phyloP scores from a whole-genome alignment of 2,113 vertebrate genomes.

The Cryptomyrus ogoouensis region DNA sequence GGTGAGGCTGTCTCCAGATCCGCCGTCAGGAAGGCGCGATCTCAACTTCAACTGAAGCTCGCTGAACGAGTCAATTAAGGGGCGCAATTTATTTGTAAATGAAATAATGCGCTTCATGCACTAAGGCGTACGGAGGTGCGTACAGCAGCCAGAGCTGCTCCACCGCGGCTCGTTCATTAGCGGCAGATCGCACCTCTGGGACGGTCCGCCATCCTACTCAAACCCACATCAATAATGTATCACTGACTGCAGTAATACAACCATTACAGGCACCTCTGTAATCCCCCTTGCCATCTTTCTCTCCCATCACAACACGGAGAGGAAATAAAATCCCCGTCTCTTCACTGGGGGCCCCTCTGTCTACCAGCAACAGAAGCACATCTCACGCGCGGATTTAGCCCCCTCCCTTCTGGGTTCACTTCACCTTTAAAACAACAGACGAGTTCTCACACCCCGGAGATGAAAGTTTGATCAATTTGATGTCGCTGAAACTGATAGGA shows the following conservation, averaged over 20 bases:
- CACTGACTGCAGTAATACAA: conserved; percentile 63
- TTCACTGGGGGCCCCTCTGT: conserved; percentile 48
- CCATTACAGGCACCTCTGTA: conserved; percentile 54
- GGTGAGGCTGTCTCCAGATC: not conserved
- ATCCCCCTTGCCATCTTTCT: conserved; percentile 30
- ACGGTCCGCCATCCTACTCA: conserved; percentile 72
- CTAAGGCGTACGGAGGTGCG: conserved; percentile 41
- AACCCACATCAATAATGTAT: conserved; percentile 73
- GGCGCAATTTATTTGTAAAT: conserved; percentile 70
- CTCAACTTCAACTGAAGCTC: not conserved
- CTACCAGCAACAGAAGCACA: conserved; percentile 47
- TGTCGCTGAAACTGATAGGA: conserved; percentile 43
- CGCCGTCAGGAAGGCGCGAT: not conserved
- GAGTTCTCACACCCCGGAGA: conserved; percentile 39
- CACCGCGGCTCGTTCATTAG: conserved; percentile 60
- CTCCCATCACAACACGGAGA: conserved; percentile 45
- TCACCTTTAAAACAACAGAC: conserved; percentile 59
- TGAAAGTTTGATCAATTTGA: conserved; percentile 61
- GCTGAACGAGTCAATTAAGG: conserved; percentile 60
- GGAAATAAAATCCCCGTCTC: conserved; percentile 34
- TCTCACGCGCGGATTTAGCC: conserved; percentile 51
- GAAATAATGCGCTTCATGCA: conserved; percentile 59
- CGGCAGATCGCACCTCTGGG: conserved; percentile 58
- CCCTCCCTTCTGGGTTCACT: conserved; percentile 59
- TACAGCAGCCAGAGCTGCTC: conserved; percentile 66